A percentile compares a stretch with the other conserved stretches of the same genome.
Conservation (phyloP, 2,888 invertebrate species). For the Marronus borbonicus region DNA sequence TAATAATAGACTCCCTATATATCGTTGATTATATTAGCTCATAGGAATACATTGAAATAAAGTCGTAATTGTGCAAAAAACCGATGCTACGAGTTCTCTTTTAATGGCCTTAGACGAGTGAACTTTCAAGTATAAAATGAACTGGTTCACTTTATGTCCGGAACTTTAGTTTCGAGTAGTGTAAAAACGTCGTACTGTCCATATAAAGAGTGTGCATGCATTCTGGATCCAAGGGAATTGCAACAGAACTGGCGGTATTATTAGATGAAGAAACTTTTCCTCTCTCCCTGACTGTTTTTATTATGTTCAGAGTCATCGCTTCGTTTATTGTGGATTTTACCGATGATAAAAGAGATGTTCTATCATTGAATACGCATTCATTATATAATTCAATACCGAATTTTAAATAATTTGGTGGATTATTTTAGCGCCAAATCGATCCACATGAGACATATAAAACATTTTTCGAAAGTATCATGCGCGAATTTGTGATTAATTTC, state of each 20-base stretch:
- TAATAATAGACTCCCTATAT: neutral
- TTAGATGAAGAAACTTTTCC: conserved; percentile 42
- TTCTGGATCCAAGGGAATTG: conserved; percentile 34
- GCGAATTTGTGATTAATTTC: too few relatives aligned
- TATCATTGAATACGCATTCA: too few relatives aligned
- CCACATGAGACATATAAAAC: too few relatives aligned
- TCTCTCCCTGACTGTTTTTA: conserved; percentile 2
- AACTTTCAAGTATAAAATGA: conserved; percentile 44
- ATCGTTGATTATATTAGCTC: neutral
- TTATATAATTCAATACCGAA: too few relatives aligned
- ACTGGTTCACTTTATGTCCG: conserved; percentile 40
- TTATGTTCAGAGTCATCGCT: neutral
- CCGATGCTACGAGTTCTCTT: neutral
- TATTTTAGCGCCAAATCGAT: too few relatives aligned
- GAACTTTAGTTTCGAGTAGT: conserved; percentile 41
- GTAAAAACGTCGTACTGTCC: conserved; percentile 38
- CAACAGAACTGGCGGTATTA: conserved; percentile 33
- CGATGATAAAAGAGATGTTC: neutral
- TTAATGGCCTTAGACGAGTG: conserved; percentile 26
- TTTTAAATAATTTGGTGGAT: too few relatives aligned
- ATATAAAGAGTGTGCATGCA: conserved; percentile 30
- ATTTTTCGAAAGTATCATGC: too few relatives aligned
- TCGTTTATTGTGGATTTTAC: neutral
- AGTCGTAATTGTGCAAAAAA: conserved; percentile 36
- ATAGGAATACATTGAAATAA: conserved; percentile 8